Evolutionary conservation across 2,113 vertebrate species (phyloP).

Genomic region (Pipa parva): DNA sequence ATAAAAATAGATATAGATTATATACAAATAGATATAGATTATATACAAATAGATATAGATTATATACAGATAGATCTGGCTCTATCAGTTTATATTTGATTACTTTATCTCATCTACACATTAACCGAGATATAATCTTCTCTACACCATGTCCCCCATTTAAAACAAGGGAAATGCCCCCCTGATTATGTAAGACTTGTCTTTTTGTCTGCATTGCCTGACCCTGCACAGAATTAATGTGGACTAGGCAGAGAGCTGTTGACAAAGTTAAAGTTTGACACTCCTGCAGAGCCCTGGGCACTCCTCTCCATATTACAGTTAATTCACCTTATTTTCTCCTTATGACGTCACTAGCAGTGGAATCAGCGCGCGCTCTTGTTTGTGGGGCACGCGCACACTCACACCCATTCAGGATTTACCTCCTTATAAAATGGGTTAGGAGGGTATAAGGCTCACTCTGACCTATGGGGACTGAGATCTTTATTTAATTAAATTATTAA

Average conservation of each 20-base stretch:
- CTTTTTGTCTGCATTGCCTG: constrained; percentile 70
- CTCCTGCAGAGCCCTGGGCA: no score
- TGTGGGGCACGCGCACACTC: background rate
- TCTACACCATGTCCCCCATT: constrained; percentile 57
- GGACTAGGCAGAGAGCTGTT: constrained; percentile 56
- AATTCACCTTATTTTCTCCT: no score
- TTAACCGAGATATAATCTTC: no score
- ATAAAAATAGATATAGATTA: no score
- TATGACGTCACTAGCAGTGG: no score
- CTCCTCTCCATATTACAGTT: no score
- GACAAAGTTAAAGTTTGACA: constrained; percentile 57
- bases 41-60: no score
- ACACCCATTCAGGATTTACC: background rate
- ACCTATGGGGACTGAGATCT: constrained; percentile 63
- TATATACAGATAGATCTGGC: no score
- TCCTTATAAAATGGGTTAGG: constrained; percentile 34
- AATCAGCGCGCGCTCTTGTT: no score
- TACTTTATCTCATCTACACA: no score
- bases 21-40: no score
- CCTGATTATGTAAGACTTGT: constrained; percentile 60
- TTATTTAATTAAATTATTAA: constrained; percentile 75
- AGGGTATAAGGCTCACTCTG: constrained; percentile 49
- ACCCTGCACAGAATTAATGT: constrained; percentile 69
- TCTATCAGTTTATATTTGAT: no score
- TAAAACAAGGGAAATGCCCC: constrained; percentile 52